A percentile compares a stretch with the other conserved stretches of the same genome.
Evolutionary conservation across 2,797 vertebrate genomes (phyloP).

Genomic region (Ctenopoma multispine): DNA sequence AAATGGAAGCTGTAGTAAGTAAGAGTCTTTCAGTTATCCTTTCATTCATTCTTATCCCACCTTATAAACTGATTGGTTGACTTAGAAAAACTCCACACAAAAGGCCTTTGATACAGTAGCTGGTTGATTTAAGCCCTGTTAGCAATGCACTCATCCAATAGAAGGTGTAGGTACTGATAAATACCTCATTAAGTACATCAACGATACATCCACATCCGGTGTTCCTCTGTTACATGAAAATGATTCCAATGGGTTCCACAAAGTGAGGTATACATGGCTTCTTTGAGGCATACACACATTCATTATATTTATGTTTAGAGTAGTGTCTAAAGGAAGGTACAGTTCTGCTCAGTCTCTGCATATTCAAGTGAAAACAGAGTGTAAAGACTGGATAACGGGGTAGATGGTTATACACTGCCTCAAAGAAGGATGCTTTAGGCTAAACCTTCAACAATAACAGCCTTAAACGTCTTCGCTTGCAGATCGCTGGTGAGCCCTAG

Average conservation of each 20-base stretch:
- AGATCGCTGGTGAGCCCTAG: slow-evolving; percentile 42
- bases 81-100: background rate
- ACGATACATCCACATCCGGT: no score
- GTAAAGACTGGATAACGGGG: slow-evolving; percentile 3
- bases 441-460: slow-evolving; percentile 59
- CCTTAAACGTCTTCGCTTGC: slow-evolving; percentile 35
- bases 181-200: no score
- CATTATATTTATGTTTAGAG: no score
- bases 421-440: slow-evolving; percentile 56
- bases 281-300: no score
- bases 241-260: no score
- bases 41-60: background rate
- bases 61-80: background rate
- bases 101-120: background rate
- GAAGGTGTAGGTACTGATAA: background rate
- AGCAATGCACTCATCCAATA: no score
- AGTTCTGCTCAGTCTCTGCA: slow-evolving; percentile 12
- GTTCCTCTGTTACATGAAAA: no score
- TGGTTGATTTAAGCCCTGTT: background rate
- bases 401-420: slow-evolving; percentile 8
- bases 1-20: no score
- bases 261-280: no score
- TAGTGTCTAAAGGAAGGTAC: slow-evolving; percentile 17
- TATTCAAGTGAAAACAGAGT: no score
- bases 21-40: no score